Conservation (phyloP, 1,140 invertebrate species). For the Bombyx mori region ASM3026992v2 NC_085119.1:12111001-12111500, state of each 20-base stretch:
- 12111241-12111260: constrained; percentile 2
- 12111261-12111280: constrained; percentile 5
- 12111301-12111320: constrained; percentile 55
- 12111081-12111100: too few species aligned
- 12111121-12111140: too few species aligned
- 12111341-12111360: constrained; percentile 32
- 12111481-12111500: too few species aligned
- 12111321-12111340: constrained; percentile 46
- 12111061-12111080: too few species aligned
- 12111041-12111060: too few species aligned
- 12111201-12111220: not conserved
- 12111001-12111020: too few species aligned
- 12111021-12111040: too few species aligned
- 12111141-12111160: too few species aligned
- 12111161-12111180: not conserved
- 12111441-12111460: too few species aligned
- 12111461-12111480: too few species aligned
- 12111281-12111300: constrained; percentile 39
- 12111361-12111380: constrained; percentile 20
- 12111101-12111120: too few species aligned
- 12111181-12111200: not conserved
- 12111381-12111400: constrained; percentile 41
- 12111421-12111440: too few species aligned
- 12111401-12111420: constrained; percentile 23
- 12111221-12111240: not conserved